Evolutionary conservation across 2,113 vertebrate species (phyloP), one percentile per base, ranked within the genome.

Genomic region (Perca fluviatilis): DNA sequence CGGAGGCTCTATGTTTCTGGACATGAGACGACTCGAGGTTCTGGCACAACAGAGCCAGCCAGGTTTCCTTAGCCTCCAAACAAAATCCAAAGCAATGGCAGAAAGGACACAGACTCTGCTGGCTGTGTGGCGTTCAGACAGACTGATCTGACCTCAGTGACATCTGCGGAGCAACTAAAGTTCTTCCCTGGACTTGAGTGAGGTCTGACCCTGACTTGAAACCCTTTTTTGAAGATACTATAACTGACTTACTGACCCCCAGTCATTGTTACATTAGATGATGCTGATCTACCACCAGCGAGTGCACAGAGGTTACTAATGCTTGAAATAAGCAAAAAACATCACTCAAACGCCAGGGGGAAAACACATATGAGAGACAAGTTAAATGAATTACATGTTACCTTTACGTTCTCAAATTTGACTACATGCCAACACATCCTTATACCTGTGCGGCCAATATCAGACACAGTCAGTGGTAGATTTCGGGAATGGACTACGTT

Each of bases 1-100:
- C 77, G 76, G 65, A 64, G 25, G 27, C 62, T 77, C 58, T 68
- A 73, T 65, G 56, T 73, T 79, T 71, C 23, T 60, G 61, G 47
- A 78, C 49, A 62, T 15, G 57, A 71, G 54, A 46, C 15, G 21
- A 68, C 60, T 78, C 4, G n/a, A 70, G 23, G 56, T 49, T 68
- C 49, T 69, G 69, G 51, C 46, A 43, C 54, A 13, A 51, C 64
- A 14, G 18, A 43, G 27, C 10, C 36, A 12, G n/a, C 57, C 36
- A 27, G 67, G 40, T 68, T 81, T 67, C 16, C 49, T 46, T 7
- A 66, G 58, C 58, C 61, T 64, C 36, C 27, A 63, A 53, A 77
- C 25, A 23, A 71, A 72, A 71, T 11, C 12, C 68, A 62, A n/a
- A 18, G 23, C 3, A 1, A 4, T 36, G 53, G 14, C 53, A 57